Conservation (phyloP, 2,113 vertebrate genomes). For the Emydocephalus ijimae region DNA sequence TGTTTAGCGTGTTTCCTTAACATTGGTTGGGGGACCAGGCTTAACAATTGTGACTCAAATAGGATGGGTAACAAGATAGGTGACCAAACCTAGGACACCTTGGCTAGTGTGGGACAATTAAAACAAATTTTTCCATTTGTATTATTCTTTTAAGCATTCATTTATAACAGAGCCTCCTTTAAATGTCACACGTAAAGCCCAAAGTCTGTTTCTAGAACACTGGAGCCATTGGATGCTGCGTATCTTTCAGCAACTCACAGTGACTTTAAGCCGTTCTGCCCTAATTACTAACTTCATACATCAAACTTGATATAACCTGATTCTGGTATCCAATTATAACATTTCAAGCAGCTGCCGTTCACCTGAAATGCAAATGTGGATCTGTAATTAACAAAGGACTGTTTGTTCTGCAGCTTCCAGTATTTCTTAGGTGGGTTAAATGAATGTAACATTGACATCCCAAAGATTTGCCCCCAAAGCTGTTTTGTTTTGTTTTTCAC, state of each 20-base stretch:
- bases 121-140: background rate
- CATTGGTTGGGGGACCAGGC: no score
- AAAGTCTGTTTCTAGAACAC: background rate
- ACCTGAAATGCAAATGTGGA: background rate
- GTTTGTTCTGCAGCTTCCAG: background rate
- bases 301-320: background rate
- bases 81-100: background rate
- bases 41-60: background rate
- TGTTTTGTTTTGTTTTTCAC: background rate
- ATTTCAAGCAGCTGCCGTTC: background rate
- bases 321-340: background rate
- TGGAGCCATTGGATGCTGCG: background rate
- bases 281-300: background rate
- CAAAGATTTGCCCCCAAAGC: background rate
- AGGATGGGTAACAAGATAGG: background rate
- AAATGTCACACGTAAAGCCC: background rate
- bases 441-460: background rate
- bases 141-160: background rate
- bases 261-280: background rate
- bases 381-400: no score
- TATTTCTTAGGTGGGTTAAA: background rate
- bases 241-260: background rate
- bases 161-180: background rate
- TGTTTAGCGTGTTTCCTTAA: no score
- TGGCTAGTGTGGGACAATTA: background rate